phyloP scores from a whole-genome alignment of 92 coral and sea anemone species.

The Virgularia gustaviana region DNA sequence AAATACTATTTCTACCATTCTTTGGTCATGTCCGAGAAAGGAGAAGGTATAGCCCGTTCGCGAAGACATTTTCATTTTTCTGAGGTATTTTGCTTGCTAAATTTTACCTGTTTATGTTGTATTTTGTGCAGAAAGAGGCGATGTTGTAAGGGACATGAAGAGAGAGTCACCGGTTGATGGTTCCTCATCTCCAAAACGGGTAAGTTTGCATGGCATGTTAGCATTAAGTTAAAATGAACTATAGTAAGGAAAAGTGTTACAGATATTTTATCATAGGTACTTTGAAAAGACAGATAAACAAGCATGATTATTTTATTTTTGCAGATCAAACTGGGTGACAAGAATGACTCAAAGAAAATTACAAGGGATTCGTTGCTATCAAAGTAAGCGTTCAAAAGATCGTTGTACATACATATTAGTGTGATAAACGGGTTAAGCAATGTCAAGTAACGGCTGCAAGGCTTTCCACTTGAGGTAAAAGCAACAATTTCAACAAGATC shows the following conservation, averaged over 20 bases:
- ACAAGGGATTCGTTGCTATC: constrained; percentile 2
- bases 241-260: no score
- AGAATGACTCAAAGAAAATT: constrained; percentile 20
- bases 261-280: no score
- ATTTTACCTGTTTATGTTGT: not conserved
- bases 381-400: not conserved
- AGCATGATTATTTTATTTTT: not conserved
- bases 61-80: not conserved
- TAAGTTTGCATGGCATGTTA: not conserved
- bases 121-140: constrained; percentile 18
- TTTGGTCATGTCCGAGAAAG: constrained; percentile 28
- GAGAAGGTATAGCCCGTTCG: constrained; percentile 8
- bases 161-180: constrained; percentile 12
- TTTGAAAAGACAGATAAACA: not conserved
- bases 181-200: constrained; percentile 27
- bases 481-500: no score
- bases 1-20: not conserved
- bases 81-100: not conserved
- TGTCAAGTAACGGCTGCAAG: no score
- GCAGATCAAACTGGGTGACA: constrained; percentile 23
- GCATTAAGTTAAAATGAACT: no score
- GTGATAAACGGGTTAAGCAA: no score
- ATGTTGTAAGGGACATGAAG: not conserved
- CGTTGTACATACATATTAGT: not conserved
- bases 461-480: no score